A percentile compares a stretch with the other conserved stretches of the same genome.
Evolutionary conservation across 2,888 invertebrate genomes (phyloP).

Genomic region (Apantesis nais): DNA sequence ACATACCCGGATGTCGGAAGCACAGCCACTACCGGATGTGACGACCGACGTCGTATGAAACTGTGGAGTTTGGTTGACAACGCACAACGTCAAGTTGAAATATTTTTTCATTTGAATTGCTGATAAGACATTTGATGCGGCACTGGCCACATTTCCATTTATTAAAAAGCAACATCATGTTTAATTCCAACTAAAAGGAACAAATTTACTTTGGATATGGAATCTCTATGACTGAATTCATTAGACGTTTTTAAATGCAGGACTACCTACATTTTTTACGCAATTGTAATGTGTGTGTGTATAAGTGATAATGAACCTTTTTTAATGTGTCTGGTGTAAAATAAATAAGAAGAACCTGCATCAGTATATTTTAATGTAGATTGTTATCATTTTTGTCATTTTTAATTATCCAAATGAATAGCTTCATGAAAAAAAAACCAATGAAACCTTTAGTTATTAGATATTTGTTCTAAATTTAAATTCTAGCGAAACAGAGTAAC

Average conservation of each 20-base stretch:
- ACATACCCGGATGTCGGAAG: conserved; percentile 34
- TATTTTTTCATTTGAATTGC: not conserved
- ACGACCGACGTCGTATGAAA: not conserved
- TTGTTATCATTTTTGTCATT: not conserved
- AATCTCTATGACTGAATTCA: conserved; percentile 14
- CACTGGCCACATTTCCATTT: not conserved
- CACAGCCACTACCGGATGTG: conserved; percentile 8
- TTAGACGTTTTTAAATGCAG: not conserved
- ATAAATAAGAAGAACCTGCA: too few species aligned
- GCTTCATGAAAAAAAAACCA: not conserved
- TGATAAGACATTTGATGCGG: not conserved
- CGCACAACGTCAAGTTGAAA: not conserved
- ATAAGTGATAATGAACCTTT: not conserved
- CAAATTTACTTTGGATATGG: not conserved
- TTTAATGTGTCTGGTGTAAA: not conserved
- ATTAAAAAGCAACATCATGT: not conserved
- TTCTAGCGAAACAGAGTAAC: not conserved
- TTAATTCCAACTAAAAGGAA: not conserved
- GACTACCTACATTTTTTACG: not conserved
- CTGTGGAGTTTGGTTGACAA: conserved; percentile 1
- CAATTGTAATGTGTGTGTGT: too few species aligned
- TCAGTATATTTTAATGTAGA: not conserved
- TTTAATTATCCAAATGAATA: not conserved
- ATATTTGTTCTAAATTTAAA: not conserved
- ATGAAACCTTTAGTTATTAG: not conserved